A percentile compares a stretch with the other conserved stretches of the same genome.
Conservation (phyloP, 2,888 invertebrate species). For the Nephrotoma appendiculata region DNA sequence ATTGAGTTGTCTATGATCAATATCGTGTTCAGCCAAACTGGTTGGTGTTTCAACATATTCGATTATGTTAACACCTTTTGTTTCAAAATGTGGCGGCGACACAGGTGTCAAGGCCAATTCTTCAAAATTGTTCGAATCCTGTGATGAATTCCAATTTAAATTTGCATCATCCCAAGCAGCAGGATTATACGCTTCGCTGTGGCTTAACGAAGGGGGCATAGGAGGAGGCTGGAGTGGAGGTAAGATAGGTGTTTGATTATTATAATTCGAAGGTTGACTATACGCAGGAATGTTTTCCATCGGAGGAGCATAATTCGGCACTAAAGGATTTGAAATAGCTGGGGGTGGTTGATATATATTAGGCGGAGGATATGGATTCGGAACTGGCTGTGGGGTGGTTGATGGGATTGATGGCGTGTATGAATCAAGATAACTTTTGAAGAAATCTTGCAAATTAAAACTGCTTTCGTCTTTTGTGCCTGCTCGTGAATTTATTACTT, state of each 20-base stretch:
- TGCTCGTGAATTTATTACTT: slow-evolving; percentile 41
- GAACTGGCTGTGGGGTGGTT: slow-evolving; percentile 18
- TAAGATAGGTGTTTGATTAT: not conserved
- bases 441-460: slow-evolving; percentile 31
- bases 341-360: slow-evolving; percentile 6
- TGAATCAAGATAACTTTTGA: slow-evolving; percentile 28
- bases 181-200: slow-evolving; percentile 29
- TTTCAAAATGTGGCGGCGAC: slow-evolving; percentile 50
- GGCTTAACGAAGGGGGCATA: slow-evolving; percentile 24
- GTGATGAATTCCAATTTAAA: slow-evolving; percentile 28
- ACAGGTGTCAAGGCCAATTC: slow-evolving; percentile 41
- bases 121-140: slow-evolving; percentile 26
- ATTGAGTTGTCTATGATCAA: slow-evolving; percentile 45
- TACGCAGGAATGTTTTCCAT: not conserved
- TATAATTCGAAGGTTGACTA: not conserved
- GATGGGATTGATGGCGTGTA: slow-evolving; percentile 17
- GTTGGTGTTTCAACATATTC: slow-evolving; percentile 41
- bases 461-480: slow-evolving; percentile 34
- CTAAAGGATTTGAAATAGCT: not conserved
- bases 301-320: not conserved
- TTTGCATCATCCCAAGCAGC: slow-evolving; percentile 33
- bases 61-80: slow-evolving; percentile 40
- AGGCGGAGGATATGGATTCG: slow-evolving; percentile 9
- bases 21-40: slow-evolving; percentile 29
- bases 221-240: slow-evolving; percentile 26